phyloP scores from a whole-genome alignment of 1,140 invertebrate genomes.

The Lysiphlebus fabarum region DNA sequence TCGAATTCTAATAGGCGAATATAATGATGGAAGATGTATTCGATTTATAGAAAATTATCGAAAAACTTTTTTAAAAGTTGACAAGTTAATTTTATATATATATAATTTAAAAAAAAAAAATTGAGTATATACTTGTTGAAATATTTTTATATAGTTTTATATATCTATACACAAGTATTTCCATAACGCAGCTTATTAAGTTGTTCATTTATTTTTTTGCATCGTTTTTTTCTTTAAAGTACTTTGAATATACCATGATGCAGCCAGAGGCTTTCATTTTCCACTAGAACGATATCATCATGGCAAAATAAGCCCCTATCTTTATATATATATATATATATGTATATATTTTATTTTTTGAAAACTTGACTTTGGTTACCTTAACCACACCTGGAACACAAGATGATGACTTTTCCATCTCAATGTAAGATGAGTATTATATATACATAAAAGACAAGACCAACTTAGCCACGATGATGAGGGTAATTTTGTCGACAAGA shows the following conservation, averaged over 20 bases:
- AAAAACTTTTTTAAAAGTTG: no score
- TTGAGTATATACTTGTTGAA: no score
- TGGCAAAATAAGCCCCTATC: slow-evolving; percentile 14
- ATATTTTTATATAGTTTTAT: no score
- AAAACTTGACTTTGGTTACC: slow-evolving; percentile 1
- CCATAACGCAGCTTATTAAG: slow-evolving; percentile 34
- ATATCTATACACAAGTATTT: no score
- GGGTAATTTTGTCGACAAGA: slow-evolving; percentile 37
- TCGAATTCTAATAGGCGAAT: no score
- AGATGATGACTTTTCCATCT: slow-evolving; percentile 1
- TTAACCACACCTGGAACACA: slow-evolving; percentile 6
- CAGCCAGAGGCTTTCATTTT: slow-evolving; percentile 37
- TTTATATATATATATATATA: not conserved
- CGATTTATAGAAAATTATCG: no score
- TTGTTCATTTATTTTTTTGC: slow-evolving; percentile 21
- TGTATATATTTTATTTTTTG: slow-evolving; percentile 1
- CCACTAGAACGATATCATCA: slow-evolving; percentile 30
- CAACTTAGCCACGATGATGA: slow-evolving; percentile 19
- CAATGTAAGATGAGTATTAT: slow-evolving; percentile 5
- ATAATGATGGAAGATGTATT: no score
- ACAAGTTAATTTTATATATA: no score
- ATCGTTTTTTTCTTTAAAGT: not conserved
- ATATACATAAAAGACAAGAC: slow-evolving; percentile 14
- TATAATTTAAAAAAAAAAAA: no score
- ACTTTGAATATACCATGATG: no score